phyloP scores from a whole-genome alignment of 2,888 invertebrate species.

The Auanema freiburgensis region DNA sequence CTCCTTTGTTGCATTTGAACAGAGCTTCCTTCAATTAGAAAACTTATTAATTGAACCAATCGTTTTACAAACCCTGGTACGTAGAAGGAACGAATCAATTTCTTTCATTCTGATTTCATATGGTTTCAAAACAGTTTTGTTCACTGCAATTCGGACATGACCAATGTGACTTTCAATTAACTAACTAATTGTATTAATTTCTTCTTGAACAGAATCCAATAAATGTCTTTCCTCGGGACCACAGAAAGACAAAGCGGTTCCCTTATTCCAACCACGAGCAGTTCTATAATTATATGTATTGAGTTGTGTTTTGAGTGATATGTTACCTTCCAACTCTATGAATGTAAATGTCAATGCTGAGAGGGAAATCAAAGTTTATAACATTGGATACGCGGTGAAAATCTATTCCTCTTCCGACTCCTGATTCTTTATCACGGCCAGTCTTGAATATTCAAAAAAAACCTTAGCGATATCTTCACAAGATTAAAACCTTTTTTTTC shows the following conservation, averaged over 20 bases:
- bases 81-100: conserved; percentile 91
- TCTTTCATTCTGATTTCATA: conserved; percentile 93
- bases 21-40: conserved; percentile 77
- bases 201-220: conserved; percentile 68
- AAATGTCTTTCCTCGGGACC: conserved; percentile 43
- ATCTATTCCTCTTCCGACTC: conserved; percentile 94
- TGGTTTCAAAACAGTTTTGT: conserved; percentile 71
- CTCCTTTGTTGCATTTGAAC: conserved; percentile 88
- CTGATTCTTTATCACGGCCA: conserved; percentile 76
- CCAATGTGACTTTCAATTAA: conserved; percentile 4
- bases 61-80: conserved; percentile 74
- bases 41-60: conserved; percentile 2
- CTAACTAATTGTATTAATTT: conserved; percentile 53
- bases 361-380: conserved; percentile 96
- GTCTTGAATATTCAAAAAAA: conserved; percentile 1
- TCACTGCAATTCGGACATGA: conserved; percentile 35
- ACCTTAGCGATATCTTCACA: not conserved
- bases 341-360: conserved; percentile 84
- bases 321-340: conserved; percentile 82
- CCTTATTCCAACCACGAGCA: conserved; percentile 68
- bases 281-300: conserved; percentile 64
- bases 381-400: conserved; percentile 96
- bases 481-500: not conserved
- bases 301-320: not conserved
- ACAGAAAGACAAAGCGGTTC: conserved; percentile 62